A percentile compares a stretch with the other conserved stretches of the same genome.
Evolutionary conservation across 1,140 invertebrate genomes (phyloP).

Genomic region (Leptopilina clavipes): DNA sequence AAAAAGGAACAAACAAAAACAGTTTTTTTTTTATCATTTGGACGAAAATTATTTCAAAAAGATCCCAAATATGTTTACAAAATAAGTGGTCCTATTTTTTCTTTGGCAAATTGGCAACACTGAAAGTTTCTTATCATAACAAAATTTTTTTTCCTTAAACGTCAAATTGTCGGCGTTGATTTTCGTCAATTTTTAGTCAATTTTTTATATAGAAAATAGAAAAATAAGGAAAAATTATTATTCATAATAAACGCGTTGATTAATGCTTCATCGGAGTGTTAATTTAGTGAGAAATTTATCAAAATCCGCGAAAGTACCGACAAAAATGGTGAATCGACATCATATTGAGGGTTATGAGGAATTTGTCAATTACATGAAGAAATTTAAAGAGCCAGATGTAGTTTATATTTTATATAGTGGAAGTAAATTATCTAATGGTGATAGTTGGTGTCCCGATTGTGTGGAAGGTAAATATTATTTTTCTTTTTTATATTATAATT

Average conservation of each 20-base stretch:
- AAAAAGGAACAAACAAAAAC: too few species aligned
- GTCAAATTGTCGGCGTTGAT: too few species aligned
- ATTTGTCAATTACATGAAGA: slow-evolving; percentile 76
- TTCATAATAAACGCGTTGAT: not conserved
- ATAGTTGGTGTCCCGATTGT: slow-evolving; percentile 86
- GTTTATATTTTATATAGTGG: slow-evolving; percentile 82
- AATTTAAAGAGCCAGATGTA: slow-evolving; percentile 68
- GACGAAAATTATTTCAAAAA: too few species aligned
- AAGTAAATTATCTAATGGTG: slow-evolving; percentile 78
- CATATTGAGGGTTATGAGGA: slow-evolving; percentile 77
- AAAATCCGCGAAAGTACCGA: not conserved
- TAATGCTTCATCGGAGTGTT: slow-evolving; percentile 3
- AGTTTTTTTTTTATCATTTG: too few species aligned
- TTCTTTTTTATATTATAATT: not conserved
- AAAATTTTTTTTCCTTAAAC: too few species aligned
- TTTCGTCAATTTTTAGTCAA: too few species aligned
- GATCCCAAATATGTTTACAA: too few species aligned
- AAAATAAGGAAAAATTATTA: too few species aligned
- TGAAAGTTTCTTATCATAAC: too few species aligned
- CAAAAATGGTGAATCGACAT: slow-evolving; percentile 76
- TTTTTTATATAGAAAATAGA: too few species aligned
- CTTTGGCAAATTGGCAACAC: too few species aligned
- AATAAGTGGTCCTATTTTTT: too few species aligned
- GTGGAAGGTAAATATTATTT: slow-evolving; percentile 76
- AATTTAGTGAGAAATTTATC: not conserved